A percentile compares a stretch with the other conserved stretches of the same genome.
phyloP scores from a whole-genome alignment of 2,888 invertebrate species.

The Tolmerus cingulatus region DNA sequence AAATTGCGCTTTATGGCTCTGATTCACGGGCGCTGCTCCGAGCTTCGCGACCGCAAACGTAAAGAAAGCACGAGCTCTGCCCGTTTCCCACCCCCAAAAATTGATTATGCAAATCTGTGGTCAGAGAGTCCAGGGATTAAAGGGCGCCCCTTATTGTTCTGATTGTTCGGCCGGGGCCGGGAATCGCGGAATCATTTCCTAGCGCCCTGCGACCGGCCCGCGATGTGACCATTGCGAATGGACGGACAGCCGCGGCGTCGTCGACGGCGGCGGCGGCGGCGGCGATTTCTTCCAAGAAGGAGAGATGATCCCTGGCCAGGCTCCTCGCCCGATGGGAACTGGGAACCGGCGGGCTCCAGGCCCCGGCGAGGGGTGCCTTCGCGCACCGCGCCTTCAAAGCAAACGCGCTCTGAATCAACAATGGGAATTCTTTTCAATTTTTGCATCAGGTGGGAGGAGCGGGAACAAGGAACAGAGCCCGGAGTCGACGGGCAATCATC shows the following conservation, averaged over 20 bases:
- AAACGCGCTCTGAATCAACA: conserved; percentile 31
- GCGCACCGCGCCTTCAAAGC: conserved; percentile 20
- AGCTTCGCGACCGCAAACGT: neutral
- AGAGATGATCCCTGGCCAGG: neutral
- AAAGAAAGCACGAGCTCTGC: neutral
- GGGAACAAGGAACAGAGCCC: neutral
- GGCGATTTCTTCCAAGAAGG: neutral
- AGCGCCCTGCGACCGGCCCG: neutral
- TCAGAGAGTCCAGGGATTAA: conserved; percentile 21
- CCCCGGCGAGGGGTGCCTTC: conserved; percentile 7
- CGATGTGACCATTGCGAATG: neutral
- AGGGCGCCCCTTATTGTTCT: conserved; percentile 35
- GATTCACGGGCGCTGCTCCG: neutral
- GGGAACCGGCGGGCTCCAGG: neutral
- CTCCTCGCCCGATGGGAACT: neutral
- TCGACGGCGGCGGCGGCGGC: neutral
- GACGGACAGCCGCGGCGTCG: neutral
- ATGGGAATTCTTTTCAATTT: conserved; percentile 27
- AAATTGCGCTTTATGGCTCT: neutral
- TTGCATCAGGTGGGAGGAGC: conserved; percentile 18
- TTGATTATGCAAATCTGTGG: conserved; percentile 29
- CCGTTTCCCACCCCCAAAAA: neutral
- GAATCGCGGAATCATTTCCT: conserved; percentile 3
- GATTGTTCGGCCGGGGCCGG: neutral
- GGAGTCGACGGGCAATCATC: conserved; percentile 28